A percentile compares a stretch with the other conserved stretches of the same genome.
phyloP scores from a whole-genome alignment of 2,888 invertebrate genomes.

The Gymnosoma rotundatum region DNA sequence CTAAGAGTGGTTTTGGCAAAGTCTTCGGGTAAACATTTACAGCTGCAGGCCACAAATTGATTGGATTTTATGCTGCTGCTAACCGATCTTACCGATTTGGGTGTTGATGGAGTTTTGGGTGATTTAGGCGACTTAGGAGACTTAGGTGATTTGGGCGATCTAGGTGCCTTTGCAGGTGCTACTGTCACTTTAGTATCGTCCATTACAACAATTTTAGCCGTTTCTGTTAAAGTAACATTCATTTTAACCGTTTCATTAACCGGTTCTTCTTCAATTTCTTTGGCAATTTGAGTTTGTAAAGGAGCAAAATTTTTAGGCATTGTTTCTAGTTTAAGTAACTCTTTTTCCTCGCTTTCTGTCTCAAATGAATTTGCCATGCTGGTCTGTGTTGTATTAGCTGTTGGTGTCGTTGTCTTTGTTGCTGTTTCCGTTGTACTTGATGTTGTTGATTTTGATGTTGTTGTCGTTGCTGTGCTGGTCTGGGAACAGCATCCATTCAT shows the following conservation, averaged over 20 bases:
- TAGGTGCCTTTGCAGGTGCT: neutral
- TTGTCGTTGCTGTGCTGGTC: conserved; percentile 40
- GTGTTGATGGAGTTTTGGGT: conserved; percentile 56
- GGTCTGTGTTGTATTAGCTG: conserved; percentile 6
- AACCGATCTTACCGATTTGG: conserved; percentile 39
- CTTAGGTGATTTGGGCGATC: conserved; percentile 40
- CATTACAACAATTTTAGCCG: conserved; percentile 74
- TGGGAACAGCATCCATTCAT: conserved; percentile 65
- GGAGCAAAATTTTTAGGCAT: conserved; percentile 73
- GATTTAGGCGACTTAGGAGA: conserved; percentile 71
- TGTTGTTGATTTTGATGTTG: neutral
- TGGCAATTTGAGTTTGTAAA: conserved; percentile 71
- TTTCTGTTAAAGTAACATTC: conserved; percentile 76
- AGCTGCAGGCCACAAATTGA: conserved; percentile 77
- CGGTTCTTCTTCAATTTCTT: conserved; percentile 54
- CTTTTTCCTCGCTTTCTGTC: conserved; percentile 17
- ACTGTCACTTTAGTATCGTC: conserved; percentile 40
- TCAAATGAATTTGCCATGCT: neutral
- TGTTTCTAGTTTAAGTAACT: conserved; percentile 72
- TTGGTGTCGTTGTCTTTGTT: neutral
- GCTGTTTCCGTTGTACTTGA: too few relatives aligned
- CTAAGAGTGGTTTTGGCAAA: conserved; percentile 79
- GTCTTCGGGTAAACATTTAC: conserved; percentile 81
- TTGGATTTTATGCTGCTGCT: conserved; percentile 55
- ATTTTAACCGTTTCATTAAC: conserved; percentile 75